These are phyloP conservation scores for human DNA, from an alignment of 2,113 vertebrate genomes.

Conservation along the genomic window DNA sequence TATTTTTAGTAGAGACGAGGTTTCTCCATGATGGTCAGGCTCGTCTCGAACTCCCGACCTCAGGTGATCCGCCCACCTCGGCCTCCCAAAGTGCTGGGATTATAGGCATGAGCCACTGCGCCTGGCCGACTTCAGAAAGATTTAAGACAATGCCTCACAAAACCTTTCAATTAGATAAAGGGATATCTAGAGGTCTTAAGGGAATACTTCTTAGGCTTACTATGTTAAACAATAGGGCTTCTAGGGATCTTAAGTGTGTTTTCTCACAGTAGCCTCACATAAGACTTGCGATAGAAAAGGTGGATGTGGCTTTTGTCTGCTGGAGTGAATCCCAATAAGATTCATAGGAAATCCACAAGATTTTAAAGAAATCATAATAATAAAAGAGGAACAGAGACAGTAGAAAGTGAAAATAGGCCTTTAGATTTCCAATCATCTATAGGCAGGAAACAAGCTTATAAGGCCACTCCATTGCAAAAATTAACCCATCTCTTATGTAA, in stretches of 20 bases:
- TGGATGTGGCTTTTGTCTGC: background rate
- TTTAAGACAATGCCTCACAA: background rate
- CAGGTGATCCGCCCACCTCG: too few relatives aligned
- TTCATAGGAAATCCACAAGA: conserved; percentile 5
- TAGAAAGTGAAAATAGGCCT: conserved; percentile 10
- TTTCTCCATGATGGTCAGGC: too few relatives aligned
- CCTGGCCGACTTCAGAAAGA: conserved; percentile 28
- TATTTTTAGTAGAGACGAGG: too few relatives aligned
- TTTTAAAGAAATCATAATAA: conserved; percentile 37
- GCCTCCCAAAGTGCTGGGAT: too few relatives aligned
- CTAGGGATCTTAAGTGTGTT: conserved; percentile 11
- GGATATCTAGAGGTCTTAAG: conserved; percentile 28
- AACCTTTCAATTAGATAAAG: conserved; percentile 33
- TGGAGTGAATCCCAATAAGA: background rate
- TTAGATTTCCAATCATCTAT: background rate
- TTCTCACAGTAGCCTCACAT: background rate
- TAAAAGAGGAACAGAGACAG: background rate
- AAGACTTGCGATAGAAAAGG: conserved; percentile 24
- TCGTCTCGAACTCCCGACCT: too few relatives aligned
- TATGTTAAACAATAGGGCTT: background rate
- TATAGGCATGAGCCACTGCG: too few relatives aligned
- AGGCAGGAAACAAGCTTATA: background rate
- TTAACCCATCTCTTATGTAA: conserved; percentile 18
- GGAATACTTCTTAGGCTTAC: background rate
- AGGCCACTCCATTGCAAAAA: background rate